Evolutionary conservation across 1,140 invertebrate genomes (phyloP), one percentile per base, ranked within the genome.

Genomic region (Bilobella aurantiaca): DNA sequence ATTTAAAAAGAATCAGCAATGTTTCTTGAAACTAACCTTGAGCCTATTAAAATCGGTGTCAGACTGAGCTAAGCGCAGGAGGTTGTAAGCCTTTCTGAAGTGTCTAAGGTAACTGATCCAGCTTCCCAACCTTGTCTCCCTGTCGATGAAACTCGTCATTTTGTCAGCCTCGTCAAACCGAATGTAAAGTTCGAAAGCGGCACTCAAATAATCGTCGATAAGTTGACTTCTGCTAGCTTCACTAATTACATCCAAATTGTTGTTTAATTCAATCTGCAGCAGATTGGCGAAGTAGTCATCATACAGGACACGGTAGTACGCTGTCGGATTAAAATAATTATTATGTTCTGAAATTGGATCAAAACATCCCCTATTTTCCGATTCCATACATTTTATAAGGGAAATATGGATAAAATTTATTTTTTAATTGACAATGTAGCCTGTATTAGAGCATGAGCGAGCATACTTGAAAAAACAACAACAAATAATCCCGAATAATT

Each of bases 131-230:
- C 84, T 81, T 18, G 76, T 76, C 68, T 86, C 85, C 1, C 79
- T 79, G 14, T 78, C 78, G 21, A 88, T 77, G 75, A 86, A 87
- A 30, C 79, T 80, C 18, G 83, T 82, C 2, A 86, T 75, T 3
- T 81, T 77, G 16, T 89, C 78, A 0, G 86, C 82, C 21, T 32
- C 57, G 8, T 64, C 47, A 16, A 70, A 56, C 53, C n/a, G 29
- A 56, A 8, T 49, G 37, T 67, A 63, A 5, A 53, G 3, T 59
- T 67, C 46, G 25, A 29, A 58, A 1, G 37, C 63, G 31, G 64
- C 37, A 21, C 31, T 64, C 42, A 70, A 70, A 47, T 70, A 68
- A 30, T 70, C 69, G 58, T 70, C 66, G 2, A 70, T 49, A 14
- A 70, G 29, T 56, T 68, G 66, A 61, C 66, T 68, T 30, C 69